Conservation (phyloP, 2,888 invertebrate genomes). For the Drosophila anomalata region DNA sequence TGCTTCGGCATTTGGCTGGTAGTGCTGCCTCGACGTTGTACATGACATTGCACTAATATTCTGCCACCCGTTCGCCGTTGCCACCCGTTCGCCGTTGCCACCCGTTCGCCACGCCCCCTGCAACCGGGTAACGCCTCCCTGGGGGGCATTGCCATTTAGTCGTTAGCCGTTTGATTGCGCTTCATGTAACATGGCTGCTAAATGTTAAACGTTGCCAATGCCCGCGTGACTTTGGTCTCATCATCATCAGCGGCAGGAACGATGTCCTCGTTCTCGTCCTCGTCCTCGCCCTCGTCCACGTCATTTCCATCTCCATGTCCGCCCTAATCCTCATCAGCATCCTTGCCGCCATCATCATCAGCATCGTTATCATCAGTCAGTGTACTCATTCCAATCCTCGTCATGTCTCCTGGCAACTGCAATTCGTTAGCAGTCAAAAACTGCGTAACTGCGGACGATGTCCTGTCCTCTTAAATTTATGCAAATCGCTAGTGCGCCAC, state of each 20-base stretch:
- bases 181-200: constrained; percentile 73
- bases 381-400: constrained; percentile 42
- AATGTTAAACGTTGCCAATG: constrained; percentile 71
- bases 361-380: constrained; percentile 29
- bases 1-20: constrained; percentile 18
- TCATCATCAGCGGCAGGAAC: constrained; percentile 46
- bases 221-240: constrained; percentile 68
- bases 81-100: constrained; percentile 10
- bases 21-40: constrained; percentile 32
- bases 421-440: constrained; percentile 72
- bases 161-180: constrained; percentile 76
- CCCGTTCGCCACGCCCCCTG: constrained; percentile 6
- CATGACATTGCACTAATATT: constrained; percentile 53
- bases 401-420: constrained; percentile 50
- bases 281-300: constrained; percentile 9
- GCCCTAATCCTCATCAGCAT: constrained; percentile 5
- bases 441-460: constrained; percentile 59
- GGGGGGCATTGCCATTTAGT: constrained; percentile 69
- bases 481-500: constrained; percentile 68
- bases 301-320: constrained; percentile 1
- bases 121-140: constrained; percentile 23
- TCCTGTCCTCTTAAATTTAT: constrained; percentile 65
- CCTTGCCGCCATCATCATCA: constrained; percentile 7
- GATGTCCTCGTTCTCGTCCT: constrained; percentile 16
- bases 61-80: constrained; percentile 30